These are phyloP conservation scores for Nesometra sesokonis DNA, from an alignment of 35 echinoderm and acorn worm species.

Conservation along the genomic window DNA sequence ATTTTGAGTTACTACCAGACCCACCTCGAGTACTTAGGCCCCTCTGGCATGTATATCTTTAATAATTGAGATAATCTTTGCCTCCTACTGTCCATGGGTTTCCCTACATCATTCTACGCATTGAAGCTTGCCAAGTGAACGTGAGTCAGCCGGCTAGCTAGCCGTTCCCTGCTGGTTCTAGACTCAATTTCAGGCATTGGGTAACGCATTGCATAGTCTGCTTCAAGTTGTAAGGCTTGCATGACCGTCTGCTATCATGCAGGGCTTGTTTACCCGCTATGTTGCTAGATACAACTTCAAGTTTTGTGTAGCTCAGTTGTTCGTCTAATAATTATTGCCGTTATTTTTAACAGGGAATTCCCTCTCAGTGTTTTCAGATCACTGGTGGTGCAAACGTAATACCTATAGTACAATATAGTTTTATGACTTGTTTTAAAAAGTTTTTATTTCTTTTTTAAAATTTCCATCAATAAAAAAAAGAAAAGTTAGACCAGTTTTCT, in stretches of 20 bases:
- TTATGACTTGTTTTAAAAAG: too few relatives aligned
- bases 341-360: not conserved
- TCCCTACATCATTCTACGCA: not conserved
- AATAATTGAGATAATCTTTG: not conserved
- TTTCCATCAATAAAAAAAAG: too few relatives aligned
- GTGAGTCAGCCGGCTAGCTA: not conserved
- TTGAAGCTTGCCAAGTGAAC: not conserved
- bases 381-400: not conserved
- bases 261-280: not conserved
- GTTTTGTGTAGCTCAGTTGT: not conserved
- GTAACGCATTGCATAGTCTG: not conserved
- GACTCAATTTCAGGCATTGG: not conserved
- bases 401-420: not conserved
- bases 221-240: not conserved
- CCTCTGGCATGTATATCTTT: not conserved
- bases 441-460: too few relatives aligned
- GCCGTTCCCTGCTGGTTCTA: not conserved
- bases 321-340: not conserved
- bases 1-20: not conserved
- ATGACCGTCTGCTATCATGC: not conserved
- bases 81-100: not conserved
- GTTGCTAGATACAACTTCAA: not conserved
- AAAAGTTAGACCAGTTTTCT: too few relatives aligned
- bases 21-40: not conserved
- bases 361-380: not conserved